Evolutionary conservation across 1,140 invertebrate species (phyloP).

Genomic region (Thaumatotibia leucotreta): DNA sequence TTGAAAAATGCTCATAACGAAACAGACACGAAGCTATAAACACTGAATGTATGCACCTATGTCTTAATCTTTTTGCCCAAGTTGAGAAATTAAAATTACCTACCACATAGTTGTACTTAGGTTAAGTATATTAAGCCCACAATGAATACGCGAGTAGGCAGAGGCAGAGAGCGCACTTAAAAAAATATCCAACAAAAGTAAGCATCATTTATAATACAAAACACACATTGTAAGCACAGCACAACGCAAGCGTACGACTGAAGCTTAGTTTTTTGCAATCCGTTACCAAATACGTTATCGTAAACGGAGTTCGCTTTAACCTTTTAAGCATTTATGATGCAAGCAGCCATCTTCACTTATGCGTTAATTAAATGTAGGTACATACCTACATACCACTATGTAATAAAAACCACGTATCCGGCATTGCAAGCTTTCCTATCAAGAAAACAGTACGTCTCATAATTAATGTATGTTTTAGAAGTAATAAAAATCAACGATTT

Average conservation of each 20-base stretch:
- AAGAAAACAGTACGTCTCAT: background rate
- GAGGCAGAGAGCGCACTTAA: background rate
- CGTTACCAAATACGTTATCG: slow-evolving; percentile 13
- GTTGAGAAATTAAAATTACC: no score
- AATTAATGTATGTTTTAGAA: background rate
- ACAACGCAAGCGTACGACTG: slow-evolving; percentile 14
- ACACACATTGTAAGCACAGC: slow-evolving; percentile 5
- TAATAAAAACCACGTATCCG: background rate
- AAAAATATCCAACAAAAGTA: background rate
- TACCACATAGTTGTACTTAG: no score
- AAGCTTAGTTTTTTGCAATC: slow-evolving; percentile 19
- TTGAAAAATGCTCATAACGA: no score
- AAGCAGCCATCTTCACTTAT: slow-evolving; percentile 20
- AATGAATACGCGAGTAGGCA: no score
- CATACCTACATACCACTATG: background rate
- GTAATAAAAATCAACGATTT: background rate
- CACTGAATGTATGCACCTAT: no score
- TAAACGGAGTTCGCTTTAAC: slow-evolving; percentile 4
- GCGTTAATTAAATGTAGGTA: background rate
- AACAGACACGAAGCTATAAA: no score
- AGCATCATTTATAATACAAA: background rate
- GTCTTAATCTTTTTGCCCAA: no score
- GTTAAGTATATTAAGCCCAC: no score
- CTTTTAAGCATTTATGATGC: slow-evolving; percentile 13
- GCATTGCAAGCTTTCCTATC: background rate